These are phyloP conservation scores for Neopipo cinnamomea DNA, from an alignment of 2,113 vertebrate species.

Conservation along the genomic window DNA sequence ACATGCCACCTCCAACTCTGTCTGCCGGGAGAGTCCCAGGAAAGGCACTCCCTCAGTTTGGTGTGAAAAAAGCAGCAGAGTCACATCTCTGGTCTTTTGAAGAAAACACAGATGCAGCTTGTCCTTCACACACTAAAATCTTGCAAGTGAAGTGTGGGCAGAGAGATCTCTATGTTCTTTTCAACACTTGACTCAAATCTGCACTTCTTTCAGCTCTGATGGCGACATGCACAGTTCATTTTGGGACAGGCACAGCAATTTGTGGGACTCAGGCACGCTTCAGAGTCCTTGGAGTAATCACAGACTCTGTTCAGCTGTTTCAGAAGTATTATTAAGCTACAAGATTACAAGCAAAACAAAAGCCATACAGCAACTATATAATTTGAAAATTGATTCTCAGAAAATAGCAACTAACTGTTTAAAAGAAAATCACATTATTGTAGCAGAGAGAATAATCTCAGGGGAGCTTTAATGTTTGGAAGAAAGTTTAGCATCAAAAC, in stretches of 20 bases:
- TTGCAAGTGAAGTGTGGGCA: background rate
- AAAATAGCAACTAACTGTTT: background rate
- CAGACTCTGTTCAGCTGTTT: background rate
- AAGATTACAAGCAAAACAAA: background rate
- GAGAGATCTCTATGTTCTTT: background rate
- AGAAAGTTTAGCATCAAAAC: slow-evolving; percentile 32
- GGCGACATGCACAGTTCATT: fast-evolving
- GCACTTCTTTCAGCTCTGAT: background rate
- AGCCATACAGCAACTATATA: background rate
- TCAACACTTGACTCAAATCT: background rate
- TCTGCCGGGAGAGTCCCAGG: background rate
- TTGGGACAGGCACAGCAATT: background rate
- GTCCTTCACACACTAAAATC: background rate
- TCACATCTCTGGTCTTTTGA: background rate
- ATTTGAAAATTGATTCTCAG: background rate
- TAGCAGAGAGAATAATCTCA: background rate
- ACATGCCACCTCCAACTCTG: fast-evolving
- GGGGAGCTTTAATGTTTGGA: background rate
- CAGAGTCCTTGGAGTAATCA: background rate
- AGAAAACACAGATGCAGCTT: background rate
- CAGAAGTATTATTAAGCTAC: background rate
- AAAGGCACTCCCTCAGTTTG: fast-evolving
- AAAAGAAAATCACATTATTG: background rate
- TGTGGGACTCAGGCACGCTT: background rate
- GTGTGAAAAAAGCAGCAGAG: background rate